These are phyloP conservation scores for Drosophila triauraria DNA, from an alignment of 1,140 invertebrate species.

Conservation along the genomic window DNA sequence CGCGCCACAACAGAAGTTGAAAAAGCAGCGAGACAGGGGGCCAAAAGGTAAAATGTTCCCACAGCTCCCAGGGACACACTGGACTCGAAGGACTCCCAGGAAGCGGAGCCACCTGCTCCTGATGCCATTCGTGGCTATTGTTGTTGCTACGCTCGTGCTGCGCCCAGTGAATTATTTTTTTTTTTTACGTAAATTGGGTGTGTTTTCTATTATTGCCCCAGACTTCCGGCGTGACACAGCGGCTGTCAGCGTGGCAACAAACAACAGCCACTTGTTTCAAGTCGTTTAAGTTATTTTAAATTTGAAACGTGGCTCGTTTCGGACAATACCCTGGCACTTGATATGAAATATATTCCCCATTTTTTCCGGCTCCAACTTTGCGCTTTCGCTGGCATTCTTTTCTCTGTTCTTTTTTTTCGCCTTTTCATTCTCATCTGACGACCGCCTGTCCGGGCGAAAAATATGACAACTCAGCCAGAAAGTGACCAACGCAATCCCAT, in stretches of 20 bases:
- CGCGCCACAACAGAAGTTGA: constrained; percentile 54
- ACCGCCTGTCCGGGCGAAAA: constrained; percentile 30
- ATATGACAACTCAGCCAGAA: constrained; percentile 49
- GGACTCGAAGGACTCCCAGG: constrained; percentile 20
- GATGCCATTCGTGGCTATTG: constrained; percentile 4
- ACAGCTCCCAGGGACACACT: constrained; percentile 2
- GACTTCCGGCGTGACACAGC: constrained; percentile 76
- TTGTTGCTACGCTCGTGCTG: constrained; percentile 45
- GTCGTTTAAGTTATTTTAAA: constrained; percentile 77
- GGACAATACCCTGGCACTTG: constrained; percentile 41
- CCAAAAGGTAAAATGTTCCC: constrained; percentile 45
- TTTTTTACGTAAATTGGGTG: constrained; percentile 71
- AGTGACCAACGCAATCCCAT: constrained; percentile 37
- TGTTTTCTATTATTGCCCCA: constrained; percentile 81
- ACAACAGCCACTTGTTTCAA: constrained; percentile 67
- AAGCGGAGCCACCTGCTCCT: constrained; percentile 38
- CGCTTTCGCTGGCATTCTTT: constrained; percentile 19
- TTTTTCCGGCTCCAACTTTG: constrained; percentile 33
- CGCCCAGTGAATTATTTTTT: constrained; percentile 72
- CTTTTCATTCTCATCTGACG: constrained; percentile 39
- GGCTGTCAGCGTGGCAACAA: constrained; percentile 54
- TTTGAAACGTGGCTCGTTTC: constrained; percentile 61
- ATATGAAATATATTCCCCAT: constrained; percentile 56
- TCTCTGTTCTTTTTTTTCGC: constrained; percentile 6
- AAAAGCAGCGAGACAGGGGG: constrained; percentile 34